Evolutionary conservation across 2,888 invertebrate genomes (phyloP).

Genomic region (Luperina testacea): DNA sequence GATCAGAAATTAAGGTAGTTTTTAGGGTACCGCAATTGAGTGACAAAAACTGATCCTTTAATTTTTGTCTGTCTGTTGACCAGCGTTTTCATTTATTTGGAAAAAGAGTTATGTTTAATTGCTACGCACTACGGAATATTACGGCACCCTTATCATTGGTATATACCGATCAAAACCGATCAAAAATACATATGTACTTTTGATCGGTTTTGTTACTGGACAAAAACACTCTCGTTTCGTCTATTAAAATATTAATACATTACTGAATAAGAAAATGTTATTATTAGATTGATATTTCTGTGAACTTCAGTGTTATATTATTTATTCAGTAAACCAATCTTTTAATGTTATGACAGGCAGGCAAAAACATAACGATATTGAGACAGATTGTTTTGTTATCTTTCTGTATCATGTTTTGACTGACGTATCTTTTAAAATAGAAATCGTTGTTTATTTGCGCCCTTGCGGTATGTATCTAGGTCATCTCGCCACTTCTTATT

Average conservation of each 20-base stretch:
- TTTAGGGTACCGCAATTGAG: slow-evolving; percentile 2
- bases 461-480: too few relatives aligned
- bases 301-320: slow-evolving; percentile 8
- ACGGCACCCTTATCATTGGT: not conserved
- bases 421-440: not conserved
- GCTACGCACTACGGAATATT: not conserved
- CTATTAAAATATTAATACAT: slow-evolving; percentile 4
- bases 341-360: slow-evolving; percentile 23
- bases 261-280: not conserved
- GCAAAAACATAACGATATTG: slow-evolving; percentile 5
- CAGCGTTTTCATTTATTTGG: not conserved
- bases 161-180: too few relatives aligned
- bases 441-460: not conserved
- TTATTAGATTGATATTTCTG: slow-evolving; percentile 13
- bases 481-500: too few relatives aligned
- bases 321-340: slow-evolving; percentile 42
- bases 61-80: not conserved
- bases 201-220: not conserved
- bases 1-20: slow-evolving; percentile 3
- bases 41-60: slow-evolving; percentile 21
- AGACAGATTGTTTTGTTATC: slow-evolving; percentile 1
- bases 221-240: not conserved
- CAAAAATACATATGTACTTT: not conserved
- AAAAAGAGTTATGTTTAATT: not conserved
- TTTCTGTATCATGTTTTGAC: not conserved